Base-by-base conservation (phyloP, 2,888 invertebrate species). In the Choreutis nemorana region DNA sequence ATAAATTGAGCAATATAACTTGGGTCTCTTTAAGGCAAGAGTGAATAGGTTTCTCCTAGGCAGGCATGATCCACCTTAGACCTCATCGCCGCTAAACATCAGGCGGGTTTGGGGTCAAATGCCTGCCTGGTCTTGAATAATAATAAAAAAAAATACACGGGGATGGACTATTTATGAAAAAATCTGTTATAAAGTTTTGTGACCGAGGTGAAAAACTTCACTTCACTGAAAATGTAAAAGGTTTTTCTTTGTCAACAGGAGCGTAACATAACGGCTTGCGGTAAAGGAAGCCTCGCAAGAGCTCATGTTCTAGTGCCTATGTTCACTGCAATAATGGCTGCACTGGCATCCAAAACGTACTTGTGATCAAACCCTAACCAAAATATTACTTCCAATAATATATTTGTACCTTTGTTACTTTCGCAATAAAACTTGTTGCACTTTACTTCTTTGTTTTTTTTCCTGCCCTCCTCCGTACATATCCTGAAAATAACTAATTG, bases 351-450 rank as follows among this genome's bases (percentile, higher is more conserved):
- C 29, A 39, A 39, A 23, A 35, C 49, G 26, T 35, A 55, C 20
- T 40, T 42, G 34, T 54, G 36, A 49, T 47, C 34, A 43, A 36
- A 39, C 25, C n/a, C n/a, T n/a, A n/a, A n/a, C n/a, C n/a, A n/a
- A n/a, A 3, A 2, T 26, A n/a, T 20, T n/a, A n/a, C 34, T 35
- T 36, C 34, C 36, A 28, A n/a, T 8, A 13, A 41, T 48, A 48
- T 41, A 59, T 70, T 71, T 72, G 52, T 72, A 73, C 61, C 57
- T 70, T 73, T 70, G 68, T 68, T 70, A 73, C 49, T 61, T 62
- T 63, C 46, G 48, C 53, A 73, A 64, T 73, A 67, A 70, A 73
- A 65, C 29, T 55, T 64, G 62, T 71, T 71, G 63, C 68, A 66
- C 53, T 40, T 43, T n/a, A n/a, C n/a, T n/a, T 51, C 6, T 28